Conservation (phyloP, 2,888 invertebrate genomes). For the Drosophila subquinaria region DNA sequence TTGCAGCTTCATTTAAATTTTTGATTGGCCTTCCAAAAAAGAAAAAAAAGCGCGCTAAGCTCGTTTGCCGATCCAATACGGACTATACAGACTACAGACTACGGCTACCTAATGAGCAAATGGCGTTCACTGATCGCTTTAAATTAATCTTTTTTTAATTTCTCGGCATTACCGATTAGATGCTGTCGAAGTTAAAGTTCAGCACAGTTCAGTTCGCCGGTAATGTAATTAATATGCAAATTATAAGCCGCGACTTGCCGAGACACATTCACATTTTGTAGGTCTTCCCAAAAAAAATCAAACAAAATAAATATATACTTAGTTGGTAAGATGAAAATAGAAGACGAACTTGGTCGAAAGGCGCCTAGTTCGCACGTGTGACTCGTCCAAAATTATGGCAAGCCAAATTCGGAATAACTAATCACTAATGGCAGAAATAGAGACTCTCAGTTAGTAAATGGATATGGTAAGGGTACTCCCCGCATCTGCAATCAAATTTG, state of each 20-base stretch:
- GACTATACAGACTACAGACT: conserved; percentile 13
- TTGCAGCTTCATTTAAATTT: conserved; percentile 81
- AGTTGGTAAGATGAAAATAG: conserved; percentile 31
- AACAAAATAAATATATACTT: conserved; percentile 29
- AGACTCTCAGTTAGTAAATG: conserved; percentile 25
- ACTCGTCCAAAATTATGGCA: conserved; percentile 37
- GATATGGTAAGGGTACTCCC: not conserved
- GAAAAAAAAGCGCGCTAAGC: conserved; percentile 51
- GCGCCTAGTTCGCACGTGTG: conserved; percentile 50
- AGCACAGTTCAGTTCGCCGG: conserved; percentile 68
- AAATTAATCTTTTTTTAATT: conserved; percentile 81
- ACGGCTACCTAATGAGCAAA: conserved; percentile 74
- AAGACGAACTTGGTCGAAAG: conserved; percentile 25
- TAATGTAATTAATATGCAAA: conserved; percentile 81
- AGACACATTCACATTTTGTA: conserved; percentile 65
- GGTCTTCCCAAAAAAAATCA: conserved; percentile 24
- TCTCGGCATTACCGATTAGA: conserved; percentile 79
- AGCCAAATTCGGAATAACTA: conserved; percentile 62
- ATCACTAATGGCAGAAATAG: conserved; percentile 45
- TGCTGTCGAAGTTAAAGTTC: conserved; percentile 71
- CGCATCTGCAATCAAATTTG: conserved; percentile 63
- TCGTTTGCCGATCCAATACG: conserved; percentile 67
- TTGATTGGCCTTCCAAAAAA: conserved; percentile 71
- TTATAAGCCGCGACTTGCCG: conserved; percentile 58
- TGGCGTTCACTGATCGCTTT: conserved; percentile 81